Conservation (phyloP, 2,888 invertebrate species). For the Tenthredo distinguenda region DNA sequence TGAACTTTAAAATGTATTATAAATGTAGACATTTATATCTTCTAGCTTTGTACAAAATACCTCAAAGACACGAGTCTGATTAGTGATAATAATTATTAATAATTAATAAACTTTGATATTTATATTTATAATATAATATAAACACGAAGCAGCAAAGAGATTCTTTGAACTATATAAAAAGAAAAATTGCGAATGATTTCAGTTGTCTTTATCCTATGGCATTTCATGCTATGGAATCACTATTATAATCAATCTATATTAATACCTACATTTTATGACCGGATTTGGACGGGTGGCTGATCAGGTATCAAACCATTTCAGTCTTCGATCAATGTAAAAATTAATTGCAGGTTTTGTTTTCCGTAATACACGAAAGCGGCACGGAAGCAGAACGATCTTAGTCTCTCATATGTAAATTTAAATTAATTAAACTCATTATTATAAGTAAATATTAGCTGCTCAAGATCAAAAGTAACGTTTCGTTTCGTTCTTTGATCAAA, state of each 20-base stretch:
- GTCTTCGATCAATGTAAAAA: constrained; percentile 66
- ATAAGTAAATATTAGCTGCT: not conserved
- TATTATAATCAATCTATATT: constrained; percentile 18
- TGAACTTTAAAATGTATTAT: constrained; percentile 3
- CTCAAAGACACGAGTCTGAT: constrained; percentile 32
- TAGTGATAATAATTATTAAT: not conserved
- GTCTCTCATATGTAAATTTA: not conserved
- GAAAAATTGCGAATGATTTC: constrained; percentile 36
- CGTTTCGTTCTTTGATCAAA: not conserved
- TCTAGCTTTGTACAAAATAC: constrained; percentile 31
- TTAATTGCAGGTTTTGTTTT: constrained; percentile 55
- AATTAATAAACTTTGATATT: constrained; percentile 3
- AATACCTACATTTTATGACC: constrained; percentile 56
- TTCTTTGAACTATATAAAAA: constrained; percentile 43
- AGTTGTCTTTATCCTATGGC: not conserved
- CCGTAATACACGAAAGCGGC: constrained; percentile 6
- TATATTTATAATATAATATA: constrained; percentile 12
- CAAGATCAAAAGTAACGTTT: not conserved
- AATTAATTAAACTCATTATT: not conserved
- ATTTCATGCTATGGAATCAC: constrained; percentile 36
- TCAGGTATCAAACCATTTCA: constrained; percentile 65
- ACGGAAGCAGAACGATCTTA: not conserved
- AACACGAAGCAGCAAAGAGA: not conserved
- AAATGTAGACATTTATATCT: not conserved
- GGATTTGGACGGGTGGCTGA: constrained; percentile 70